Percentiles rank a stretch among this genome's conserved stretches.
Evolutionary conservation across 1,140 invertebrate species (phyloP).

Genomic region (Hylaeus volcanicus): DNA sequence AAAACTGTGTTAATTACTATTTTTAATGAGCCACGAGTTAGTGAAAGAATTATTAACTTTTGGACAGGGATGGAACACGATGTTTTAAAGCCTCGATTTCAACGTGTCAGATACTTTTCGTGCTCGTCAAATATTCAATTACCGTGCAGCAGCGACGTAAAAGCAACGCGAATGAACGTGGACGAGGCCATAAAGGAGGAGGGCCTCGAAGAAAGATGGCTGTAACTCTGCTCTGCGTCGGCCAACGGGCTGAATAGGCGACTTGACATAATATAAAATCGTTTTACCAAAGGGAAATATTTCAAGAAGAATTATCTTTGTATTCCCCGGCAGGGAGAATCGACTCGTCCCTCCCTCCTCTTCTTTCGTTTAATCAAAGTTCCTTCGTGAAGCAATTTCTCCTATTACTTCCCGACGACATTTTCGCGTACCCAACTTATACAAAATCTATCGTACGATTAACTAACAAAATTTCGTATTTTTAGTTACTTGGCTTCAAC

Average conservation of each 20-base stretch:
- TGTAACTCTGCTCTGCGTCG: slow-evolving; percentile 32
- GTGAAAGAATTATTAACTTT: slow-evolving; percentile 53
- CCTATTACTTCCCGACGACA: neutral
- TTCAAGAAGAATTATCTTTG: slow-evolving; percentile 44
- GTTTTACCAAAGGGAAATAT: slow-evolving; percentile 42
- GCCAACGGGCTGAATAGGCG: slow-evolving; percentile 43
- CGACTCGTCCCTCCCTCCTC: neutral
- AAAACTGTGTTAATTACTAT: too few relatives aligned
- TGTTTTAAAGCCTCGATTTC: slow-evolving; percentile 13
- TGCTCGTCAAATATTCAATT: slow-evolving; percentile 54
- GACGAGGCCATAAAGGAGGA: slow-evolving; percentile 47
- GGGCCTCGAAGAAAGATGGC: slow-evolving; percentile 37
- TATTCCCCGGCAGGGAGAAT: slow-evolving; percentile 24
- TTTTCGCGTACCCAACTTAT: neutral
- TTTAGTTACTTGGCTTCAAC: too few relatives aligned
- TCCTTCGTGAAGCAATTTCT: neutral
- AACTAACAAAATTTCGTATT: neutral
- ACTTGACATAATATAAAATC: slow-evolving; percentile 52
- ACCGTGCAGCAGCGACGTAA: slow-evolving; percentile 30
- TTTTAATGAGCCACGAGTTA: slow-evolving; percentile 2
- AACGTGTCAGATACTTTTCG: slow-evolving; percentile 26
- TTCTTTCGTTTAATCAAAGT: slow-evolving; percentile 5
- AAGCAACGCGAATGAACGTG: slow-evolving; percentile 37
- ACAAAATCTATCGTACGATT: neutral
- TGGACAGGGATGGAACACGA: neutral